Evolutionary conservation across 2,888 invertebrate species (phyloP).

Genomic region (Lasioglossum pauxillum): DNA sequence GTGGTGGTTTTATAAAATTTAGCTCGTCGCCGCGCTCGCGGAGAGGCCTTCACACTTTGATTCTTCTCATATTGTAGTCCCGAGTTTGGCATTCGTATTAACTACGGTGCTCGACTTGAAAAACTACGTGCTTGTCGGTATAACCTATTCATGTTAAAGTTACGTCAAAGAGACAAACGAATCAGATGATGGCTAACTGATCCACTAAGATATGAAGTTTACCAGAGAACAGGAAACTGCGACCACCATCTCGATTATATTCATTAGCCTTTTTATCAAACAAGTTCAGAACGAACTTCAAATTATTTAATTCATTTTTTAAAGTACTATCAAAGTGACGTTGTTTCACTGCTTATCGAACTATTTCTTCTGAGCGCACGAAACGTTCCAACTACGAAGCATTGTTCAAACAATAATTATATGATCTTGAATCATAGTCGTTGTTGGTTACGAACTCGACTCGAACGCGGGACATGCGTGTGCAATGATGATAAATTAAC

Average conservation of each 20-base stretch:
- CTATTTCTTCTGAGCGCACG: slow-evolving; percentile 56
- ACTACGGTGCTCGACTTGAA: slow-evolving; percentile 22
- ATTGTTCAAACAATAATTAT: background rate
- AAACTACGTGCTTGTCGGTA: background rate
- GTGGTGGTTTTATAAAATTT: slow-evolving; percentile 15
- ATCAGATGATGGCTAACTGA: background rate
- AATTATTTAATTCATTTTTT: background rate
- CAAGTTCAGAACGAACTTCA: background rate
- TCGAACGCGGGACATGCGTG: slow-evolving; percentile 37
- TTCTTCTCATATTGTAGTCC: background rate
- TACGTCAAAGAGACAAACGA: slow-evolving; percentile 33
- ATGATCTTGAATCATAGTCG: slow-evolving; percentile 4
- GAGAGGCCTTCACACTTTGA: slow-evolving; percentile 20
- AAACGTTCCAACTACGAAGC: slow-evolving; percentile 34
- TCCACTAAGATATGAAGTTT: slow-evolving; percentile 17
- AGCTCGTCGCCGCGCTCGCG: slow-evolving; percentile 63
- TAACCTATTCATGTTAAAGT: slow-evolving; percentile 51
- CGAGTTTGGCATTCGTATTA: slow-evolving; percentile 51
- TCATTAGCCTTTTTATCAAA: background rate
- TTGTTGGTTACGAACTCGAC: background rate
- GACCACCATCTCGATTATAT: background rate
- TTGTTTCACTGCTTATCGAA: slow-evolving; percentile 2
- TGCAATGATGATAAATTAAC: slow-evolving; percentile 56
- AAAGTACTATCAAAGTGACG: background rate
- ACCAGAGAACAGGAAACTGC: background rate